Percentiles rank a stretch among this genome's conserved stretches.
Conservation (phyloP, 2,797 vertebrate genomes). For the Buphagus erythrorhynchus region DNA sequence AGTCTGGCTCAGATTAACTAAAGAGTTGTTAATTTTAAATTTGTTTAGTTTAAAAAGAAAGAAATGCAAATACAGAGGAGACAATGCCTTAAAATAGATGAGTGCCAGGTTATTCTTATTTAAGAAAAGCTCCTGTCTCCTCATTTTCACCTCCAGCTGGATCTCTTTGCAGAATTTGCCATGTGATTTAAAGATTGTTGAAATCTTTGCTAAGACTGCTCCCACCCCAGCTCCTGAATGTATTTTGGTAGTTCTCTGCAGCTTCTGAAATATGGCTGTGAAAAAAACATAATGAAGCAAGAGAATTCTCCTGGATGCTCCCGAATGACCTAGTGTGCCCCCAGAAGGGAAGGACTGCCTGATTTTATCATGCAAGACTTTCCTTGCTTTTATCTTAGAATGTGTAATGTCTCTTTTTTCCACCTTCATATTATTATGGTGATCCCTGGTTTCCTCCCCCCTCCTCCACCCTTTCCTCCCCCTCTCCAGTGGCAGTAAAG, state of each 20-base stretch:
- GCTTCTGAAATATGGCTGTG: not conserved
- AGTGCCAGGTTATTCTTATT: not conserved
- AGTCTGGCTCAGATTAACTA: not conserved
- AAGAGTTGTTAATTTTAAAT: conserved; percentile 23
- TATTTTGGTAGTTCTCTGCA: not conserved
- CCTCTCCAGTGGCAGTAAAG: not conserved
- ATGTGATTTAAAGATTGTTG: not conserved
- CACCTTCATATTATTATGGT: conserved; percentile 51
- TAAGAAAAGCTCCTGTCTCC: not conserved
- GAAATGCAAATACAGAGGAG: conserved; percentile 32
- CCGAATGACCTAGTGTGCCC: not conserved
- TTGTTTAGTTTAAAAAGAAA: conserved; percentile 20
- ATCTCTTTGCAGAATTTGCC: not conserved
- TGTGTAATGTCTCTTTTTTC: not conserved
- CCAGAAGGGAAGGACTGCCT: not conserved
- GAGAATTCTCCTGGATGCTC: conserved; percentile 21
- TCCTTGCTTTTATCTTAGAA: conserved; percentile 41
- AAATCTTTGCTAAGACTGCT: conserved; percentile 9
- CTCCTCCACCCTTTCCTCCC: not conserved
- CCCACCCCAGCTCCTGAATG: not conserved
- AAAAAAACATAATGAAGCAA: not conserved
- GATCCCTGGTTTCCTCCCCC: conserved; percentile 13
- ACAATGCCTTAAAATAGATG: not conserved
- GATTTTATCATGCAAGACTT: conserved; percentile 18
- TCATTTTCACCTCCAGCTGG: not conserved